phyloP scores from a whole-genome alignment of 2,888 invertebrate species.

The Drosophila paramelanica region DNA sequence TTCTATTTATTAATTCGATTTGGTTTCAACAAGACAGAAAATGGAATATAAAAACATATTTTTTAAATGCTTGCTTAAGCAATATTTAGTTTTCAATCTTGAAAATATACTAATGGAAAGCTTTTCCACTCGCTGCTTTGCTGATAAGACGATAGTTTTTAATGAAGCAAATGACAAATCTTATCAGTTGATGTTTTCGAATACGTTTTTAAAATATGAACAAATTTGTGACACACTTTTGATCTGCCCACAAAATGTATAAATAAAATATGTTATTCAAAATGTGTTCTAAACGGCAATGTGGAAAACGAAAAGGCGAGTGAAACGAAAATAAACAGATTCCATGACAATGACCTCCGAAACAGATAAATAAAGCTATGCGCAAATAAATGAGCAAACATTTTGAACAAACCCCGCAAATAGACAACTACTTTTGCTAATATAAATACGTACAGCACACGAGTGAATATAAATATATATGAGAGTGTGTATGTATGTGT shows the following conservation, averaged over 20 bases:
- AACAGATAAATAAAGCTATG: conserved; percentile 54
- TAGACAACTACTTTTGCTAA: conserved; percentile 14
- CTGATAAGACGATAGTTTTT: not conserved
- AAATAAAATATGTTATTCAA: not conserved
- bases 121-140: not conserved
- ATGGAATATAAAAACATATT: not conserved
- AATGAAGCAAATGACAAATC: not conserved
- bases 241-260: conserved; percentile 10
- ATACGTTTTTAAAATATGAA: not conserved
- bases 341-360: conserved; percentile 73
- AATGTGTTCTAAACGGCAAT: conserved; percentile 3
- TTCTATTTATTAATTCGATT: no score
- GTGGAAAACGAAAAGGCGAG: not conserved
- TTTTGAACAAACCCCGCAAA: conserved; percentile 40
- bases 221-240: conserved; percentile 27
- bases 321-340: conserved; percentile 58
- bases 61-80: no score
- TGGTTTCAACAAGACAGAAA: not conserved
- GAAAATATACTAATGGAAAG: not conserved
- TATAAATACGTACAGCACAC: not conserved
- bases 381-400: conserved; percentile 59
- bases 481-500: conserved; percentile 9
- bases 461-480: conserved; percentile 3
- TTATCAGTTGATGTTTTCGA: not conserved
- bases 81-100: no score